These are phyloP conservation scores for Anoplophora glabripennis DNA, from an alignment of 1,140 invertebrate species.

Conservation along the genomic window DNA sequence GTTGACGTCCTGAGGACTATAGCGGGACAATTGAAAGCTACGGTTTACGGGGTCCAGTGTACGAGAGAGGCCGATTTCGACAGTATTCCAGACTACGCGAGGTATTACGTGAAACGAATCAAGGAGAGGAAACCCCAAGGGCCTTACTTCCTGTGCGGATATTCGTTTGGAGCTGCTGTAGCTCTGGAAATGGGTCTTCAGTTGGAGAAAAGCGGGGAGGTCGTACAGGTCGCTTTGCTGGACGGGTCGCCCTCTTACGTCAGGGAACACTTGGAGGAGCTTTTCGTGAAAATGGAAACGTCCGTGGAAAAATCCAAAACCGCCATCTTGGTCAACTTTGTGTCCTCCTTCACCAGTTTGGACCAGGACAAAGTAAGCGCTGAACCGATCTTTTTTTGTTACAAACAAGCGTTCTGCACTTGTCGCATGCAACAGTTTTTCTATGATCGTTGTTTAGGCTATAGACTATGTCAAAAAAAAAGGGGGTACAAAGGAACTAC, in stretches of 20 bases:
- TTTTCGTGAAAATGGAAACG: background rate
- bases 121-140: constrained; percentile 13
- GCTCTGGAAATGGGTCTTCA: constrained; percentile 13
- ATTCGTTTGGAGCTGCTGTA: constrained; percentile 20
- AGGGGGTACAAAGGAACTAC: too few relatives aligned
- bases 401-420: too few relatives aligned
- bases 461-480: too few relatives aligned
- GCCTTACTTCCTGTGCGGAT: constrained; percentile 19
- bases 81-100: constrained; percentile 2
- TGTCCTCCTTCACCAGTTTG: constrained; percentile 2
- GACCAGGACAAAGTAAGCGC: constrained; percentile 14
- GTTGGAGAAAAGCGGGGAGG: constrained; percentile 20
- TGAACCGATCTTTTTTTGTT: too few relatives aligned
- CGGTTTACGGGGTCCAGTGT: constrained; percentile 22
- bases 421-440: too few relatives aligned
- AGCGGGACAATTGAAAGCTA: constrained; percentile 14
- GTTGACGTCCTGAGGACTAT: constrained; percentile 8
- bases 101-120: constrained; percentile 7
- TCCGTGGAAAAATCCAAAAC: background rate
- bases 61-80: constrained; percentile 1
- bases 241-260: constrained; percentile 18
- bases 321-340: constrained; percentile 10
- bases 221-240: constrained; percentile 11
- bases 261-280: background rate
- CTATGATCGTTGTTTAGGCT: too few relatives aligned